phyloP scores from a whole-genome alignment of 2,888 invertebrate species.

The Serrognathus titanus region DNA sequence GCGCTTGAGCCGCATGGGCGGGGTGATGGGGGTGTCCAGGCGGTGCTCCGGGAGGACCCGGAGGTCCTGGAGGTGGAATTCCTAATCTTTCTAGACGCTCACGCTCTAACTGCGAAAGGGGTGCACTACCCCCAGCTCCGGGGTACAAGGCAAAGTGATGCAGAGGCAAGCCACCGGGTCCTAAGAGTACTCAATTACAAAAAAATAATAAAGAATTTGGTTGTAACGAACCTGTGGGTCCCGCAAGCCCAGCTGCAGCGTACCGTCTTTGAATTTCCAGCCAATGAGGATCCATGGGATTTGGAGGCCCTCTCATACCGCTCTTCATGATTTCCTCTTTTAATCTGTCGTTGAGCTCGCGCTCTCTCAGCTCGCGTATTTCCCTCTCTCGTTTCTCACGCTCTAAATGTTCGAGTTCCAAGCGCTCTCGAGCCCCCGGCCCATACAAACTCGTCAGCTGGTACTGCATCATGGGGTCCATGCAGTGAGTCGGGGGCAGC shows the following conservation, averaged over 20 bases:
- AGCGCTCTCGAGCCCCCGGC: conserved; percentile 57
- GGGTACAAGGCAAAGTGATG: conserved; percentile 73
- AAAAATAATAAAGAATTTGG: background rate
- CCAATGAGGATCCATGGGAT: conserved; percentile 70
- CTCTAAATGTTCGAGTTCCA: conserved; percentile 66
- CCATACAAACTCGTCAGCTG: conserved; percentile 72
- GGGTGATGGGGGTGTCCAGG: conserved; percentile 58
- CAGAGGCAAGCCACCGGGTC: conserved; percentile 55
- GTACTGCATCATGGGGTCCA: conserved; percentile 83
- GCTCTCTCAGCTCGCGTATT: conserved; percentile 74
- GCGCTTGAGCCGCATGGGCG: conserved; percentile 53
- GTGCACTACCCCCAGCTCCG: conserved; percentile 62
- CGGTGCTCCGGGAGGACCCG: conserved; percentile 53
- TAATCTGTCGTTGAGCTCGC: conserved; percentile 78
- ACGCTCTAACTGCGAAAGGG: conserved; percentile 76
- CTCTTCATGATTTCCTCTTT: conserved; percentile 85
- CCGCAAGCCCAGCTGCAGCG: conserved; percentile 48
- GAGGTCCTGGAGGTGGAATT: conserved; percentile 61
- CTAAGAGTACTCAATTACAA: background rate
- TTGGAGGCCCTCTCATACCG: conserved; percentile 47
- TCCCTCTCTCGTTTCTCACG: conserved; percentile 71
- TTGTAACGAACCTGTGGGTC: conserved; percentile 35
- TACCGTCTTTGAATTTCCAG: conserved; percentile 81
- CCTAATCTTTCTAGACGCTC: conserved; percentile 83
- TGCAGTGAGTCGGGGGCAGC: conserved; percentile 61